A percentile compares a stretch with the other conserved stretches of the same genome.
phyloP scores from a whole-genome alignment of 2,797 vertebrate genomes.

The Coilia nasus region DNA sequence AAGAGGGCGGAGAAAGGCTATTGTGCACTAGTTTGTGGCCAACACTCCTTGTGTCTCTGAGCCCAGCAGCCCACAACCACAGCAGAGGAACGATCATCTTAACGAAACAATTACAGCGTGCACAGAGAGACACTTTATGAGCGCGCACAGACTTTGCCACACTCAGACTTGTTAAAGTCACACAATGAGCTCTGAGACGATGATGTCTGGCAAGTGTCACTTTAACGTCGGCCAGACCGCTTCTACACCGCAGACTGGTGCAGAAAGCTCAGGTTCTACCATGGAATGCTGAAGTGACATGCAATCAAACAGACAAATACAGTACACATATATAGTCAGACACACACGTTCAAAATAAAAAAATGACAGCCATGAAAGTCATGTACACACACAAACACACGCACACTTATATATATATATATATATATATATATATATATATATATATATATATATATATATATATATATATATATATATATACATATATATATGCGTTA shows the following conservation, averaged over 20 bases:
- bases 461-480: too few relatives aligned
- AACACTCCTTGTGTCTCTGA: neutral
- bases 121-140: neutral
- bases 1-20: neutral
- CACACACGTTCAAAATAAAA: too few relatives aligned
- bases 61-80: slow-evolving; percentile 4
- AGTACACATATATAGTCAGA: too few relatives aligned
- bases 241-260: slow-evolving; percentile 4
- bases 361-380: too few relatives aligned
- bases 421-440: too few relatives aligned
- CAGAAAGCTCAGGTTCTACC: neutral
- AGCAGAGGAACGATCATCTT: slow-evolving; percentile 5
- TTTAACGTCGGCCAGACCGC: neutral
- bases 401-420: too few relatives aligned
- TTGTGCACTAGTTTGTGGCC: neutral
- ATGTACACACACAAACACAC: too few relatives aligned
- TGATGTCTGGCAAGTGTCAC: slow-evolving; percentile 17
- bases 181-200: neutral
- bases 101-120: neutral
- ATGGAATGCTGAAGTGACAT: neutral
- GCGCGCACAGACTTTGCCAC: neutral
- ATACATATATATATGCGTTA: too few relatives aligned
- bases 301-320: too few relatives aligned
- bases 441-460: too few relatives aligned
- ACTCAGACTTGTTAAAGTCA: neutral